Evolutionary conservation across 35 echinoderm and acorn worm species (phyloP), one percentile per base, ranked within the genome.

Genomic region (Lytechinus variegatus): DNA sequence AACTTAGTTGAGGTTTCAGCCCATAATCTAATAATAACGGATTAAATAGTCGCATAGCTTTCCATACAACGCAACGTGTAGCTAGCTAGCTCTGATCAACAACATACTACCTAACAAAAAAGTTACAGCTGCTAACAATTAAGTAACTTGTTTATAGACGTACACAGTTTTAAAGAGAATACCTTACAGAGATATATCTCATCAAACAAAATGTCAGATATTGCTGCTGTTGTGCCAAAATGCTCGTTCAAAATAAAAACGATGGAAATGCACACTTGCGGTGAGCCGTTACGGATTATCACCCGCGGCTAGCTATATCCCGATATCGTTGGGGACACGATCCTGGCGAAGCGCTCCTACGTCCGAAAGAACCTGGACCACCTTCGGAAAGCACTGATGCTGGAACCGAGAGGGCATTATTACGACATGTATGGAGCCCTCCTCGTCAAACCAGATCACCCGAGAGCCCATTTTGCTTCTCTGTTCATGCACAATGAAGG

Each of bases 401-500:
- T 97, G 79, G 98, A 99, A 89, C 98, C 98, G 3, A 94, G 98
- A 4, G 97, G 98, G 0, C 97, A 99, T 71, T n/a, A n/a, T n/a
- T 86, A 94, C 93, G 96, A 98, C 89, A 99, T 99, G 98, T 99
- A 96, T 54, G 98, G 98, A 53, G 96, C 96, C 5, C 53, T 98
- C 9, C 90, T 99, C 11, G 98, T 96, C 5, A 54, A 97, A 94
- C 95, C 98, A 14, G 96, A 98, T 88, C n/a, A 97, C 56, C 87
- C 95, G 1, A 92, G 92, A 12, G 97, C 98, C 29, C 86, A 98
- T 86, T 51, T 97, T 10, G 98, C 96, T 16, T 95, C 96, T 27
- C 87, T 99, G 55, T 99, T 99, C 91, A 94, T 96, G 86, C 98
- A 99, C 89, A 99, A 99, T 89, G 98, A 98, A 95, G 98, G 98